Base-by-base conservation (phyloP, 2,797 vertebrate genomes). In the Carcharodon carcharias region DNA sequence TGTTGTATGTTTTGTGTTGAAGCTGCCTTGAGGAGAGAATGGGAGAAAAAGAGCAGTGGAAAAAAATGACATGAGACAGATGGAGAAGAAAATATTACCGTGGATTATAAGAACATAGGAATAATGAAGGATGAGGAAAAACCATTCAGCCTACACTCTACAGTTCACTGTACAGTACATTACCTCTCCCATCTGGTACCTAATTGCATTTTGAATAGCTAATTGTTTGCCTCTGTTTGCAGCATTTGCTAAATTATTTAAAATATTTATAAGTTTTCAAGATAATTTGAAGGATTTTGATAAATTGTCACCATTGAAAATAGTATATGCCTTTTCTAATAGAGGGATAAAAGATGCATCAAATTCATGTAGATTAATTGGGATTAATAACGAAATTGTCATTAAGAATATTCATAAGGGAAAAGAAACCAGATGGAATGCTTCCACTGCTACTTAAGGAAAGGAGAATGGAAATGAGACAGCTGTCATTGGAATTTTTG, bases 321-420 rank as follows among this genome's bases (percentile, higher is more conserved):
- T 11, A 3, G 7, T 93, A 8, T 26, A 65, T 40, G 18, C 28
- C 31, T 91, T 31, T 58, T 88, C 50, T 12, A 35, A 35, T 89
- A 23, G 35, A 63, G 35, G 58, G 61, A 63, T 92, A 61, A 35
- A 7, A 92, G 35, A n/a, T 40, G 35, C 0, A 45, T 7, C n/a
- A 93, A 45, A 45, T 45, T 12, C 63, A 45, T 67, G 21, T 67
- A 67, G n/a, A 65, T 67, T 67, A 93, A 93, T 93, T 21, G n/a
- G 91, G n/a, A 67, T 45, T 93, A 93, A 65, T 45, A 45, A 93
- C 67, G n/a, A 65, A 93, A 93, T 93, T 93, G n/a, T 45, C 91
- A 26, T 93, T 67, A 40, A 67, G 63, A 67, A 93, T 93, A 93
- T 93, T 93, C n/a, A 93, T 45, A 67, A 93, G 61, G n/a, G 91